Base-by-base conservation (phyloP, 2,113 vertebrate genomes). In the Leuciscus idus region DNA sequence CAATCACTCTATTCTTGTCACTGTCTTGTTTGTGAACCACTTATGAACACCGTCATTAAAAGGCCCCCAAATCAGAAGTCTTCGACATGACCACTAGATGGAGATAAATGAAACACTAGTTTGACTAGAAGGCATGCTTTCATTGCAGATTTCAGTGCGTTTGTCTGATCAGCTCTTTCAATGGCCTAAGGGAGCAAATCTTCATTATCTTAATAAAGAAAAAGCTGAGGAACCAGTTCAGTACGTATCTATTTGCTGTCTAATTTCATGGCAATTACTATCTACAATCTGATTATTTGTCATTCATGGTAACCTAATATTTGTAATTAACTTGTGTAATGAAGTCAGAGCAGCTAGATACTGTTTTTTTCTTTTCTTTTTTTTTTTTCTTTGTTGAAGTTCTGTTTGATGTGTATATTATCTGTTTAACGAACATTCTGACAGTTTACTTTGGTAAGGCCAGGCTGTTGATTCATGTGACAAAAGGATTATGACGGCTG, bases 41-140 rank as follows among this genome's bases (percentile, higher is more conserved):
- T 36, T 70, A 4, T 39, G 21, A 73, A 11, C 36, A 21, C 19
- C 4, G 6, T 33, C 8, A 72, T 21, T 11, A 4, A 39, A 39
- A 59, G 57, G 21, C 11, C 1, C 26, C 28, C 1, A 15, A 66
- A 48, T 6, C 72, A 0, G n/a, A 75, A 36, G 33, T 79, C 21
- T 48, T 84, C 13, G 6, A 36, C 1, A 26, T 75, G 36, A 72
- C 86, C 87, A 89, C 87, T 81, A 88, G 81, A 83, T 81, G 86
- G 86, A 84, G 84, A 85, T 76, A 85, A 43, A 17, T 61, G n/a
- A 30, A 72, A n/a, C 52, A 79, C 19, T 13, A 43, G 6, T 61
- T 12, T 21, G 33, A 43, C 19, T 3, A 39, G 36, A 79, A 23
- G 19, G 50, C 33, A 43, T n/a, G 55, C 23, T 43, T 36, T n/a